These are phyloP conservation scores for Atherinomorus stipes DNA, from an alignment of 2,113 vertebrate genomes.

Conservation along the genomic window DNA sequence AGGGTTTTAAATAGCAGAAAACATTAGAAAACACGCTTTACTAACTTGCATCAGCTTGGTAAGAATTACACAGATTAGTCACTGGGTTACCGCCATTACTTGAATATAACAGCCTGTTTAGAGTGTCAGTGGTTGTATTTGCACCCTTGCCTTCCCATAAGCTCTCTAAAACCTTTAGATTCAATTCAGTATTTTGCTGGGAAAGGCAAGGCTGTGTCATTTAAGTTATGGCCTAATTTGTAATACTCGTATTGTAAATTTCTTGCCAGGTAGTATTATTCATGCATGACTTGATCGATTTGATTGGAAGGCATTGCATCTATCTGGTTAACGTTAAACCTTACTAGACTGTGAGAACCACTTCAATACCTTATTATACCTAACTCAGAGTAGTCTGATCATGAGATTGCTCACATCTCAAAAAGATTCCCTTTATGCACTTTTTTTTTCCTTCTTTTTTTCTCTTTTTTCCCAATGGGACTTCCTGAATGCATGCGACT, in stretches of 20 bases:
- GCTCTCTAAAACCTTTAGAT: constrained; percentile 17
- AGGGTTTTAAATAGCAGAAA: constrained; percentile 38
- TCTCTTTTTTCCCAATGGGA: not conserved
- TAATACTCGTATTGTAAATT: not conserved
- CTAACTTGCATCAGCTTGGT: constrained; percentile 7
- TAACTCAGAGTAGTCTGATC: not conserved
- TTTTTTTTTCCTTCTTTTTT: no score
- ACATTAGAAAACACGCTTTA: constrained; percentile 25
- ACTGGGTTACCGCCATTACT: constrained; percentile 6
- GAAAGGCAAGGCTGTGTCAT: constrained; percentile 8
- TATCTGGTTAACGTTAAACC: constrained; percentile 13
- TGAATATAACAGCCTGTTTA: constrained; percentile 18
- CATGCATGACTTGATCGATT: constrained; percentile 32
- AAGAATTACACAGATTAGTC: constrained; percentile 23
- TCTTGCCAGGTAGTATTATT: constrained; percentile 2
- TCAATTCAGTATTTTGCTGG: not conserved
- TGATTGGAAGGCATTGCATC: not conserved
- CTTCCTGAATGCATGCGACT: constrained; percentile 37
- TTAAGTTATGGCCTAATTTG: constrained; percentile 5
- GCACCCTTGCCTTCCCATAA: constrained; percentile 16
- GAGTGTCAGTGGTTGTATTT: constrained; percentile 13
- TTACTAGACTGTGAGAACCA: constrained; percentile 4
- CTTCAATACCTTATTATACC: not conserved
- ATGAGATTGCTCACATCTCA: constrained; percentile 20
- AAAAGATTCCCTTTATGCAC: constrained; percentile 5